Evolutionary conservation across 2,888 invertebrate species (phyloP), one percentile per base, ranked within the genome.

Genomic region (Buathra laborator): DNA sequence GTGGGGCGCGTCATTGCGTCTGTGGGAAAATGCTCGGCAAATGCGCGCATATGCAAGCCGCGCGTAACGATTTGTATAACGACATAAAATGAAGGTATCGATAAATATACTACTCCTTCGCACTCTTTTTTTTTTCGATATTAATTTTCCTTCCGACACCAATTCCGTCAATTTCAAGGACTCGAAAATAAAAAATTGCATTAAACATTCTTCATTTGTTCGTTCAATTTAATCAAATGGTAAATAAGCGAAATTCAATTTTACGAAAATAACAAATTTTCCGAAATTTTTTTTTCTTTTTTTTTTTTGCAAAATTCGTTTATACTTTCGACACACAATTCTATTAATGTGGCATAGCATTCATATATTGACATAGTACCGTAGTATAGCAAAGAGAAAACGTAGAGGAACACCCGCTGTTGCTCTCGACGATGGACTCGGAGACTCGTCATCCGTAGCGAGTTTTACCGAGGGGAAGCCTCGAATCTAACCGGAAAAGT

Each of bases 1-100:
- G 46, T 16, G 44, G 43, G 19, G 10, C 6, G 67, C 56, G 51
- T 44, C 16, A 16, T 56, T 44, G 46, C 48, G 0, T 66, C 19
- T 29, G 48, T 51, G 62, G 67, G 68, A 79, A 79, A 78, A 78
- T 75, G 68, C 67, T 51, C 78, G 72, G 68, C 67, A n/a, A 24
- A 46, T n/a, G 32, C 32, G 32, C 46, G 59, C 32, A 43, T 19
- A 56, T 44, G 32, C 14, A 6, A 19, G 53, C 16, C 10, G 10
- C 16, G n/a, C 67, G 46, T 19, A 51, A 66, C 56, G 44, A 77
- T 62, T 78, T 83, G 78, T 44, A 78, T 74, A 29, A 62, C n/a
- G 29, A 29, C 62, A 62, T 83, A 32, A 83, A 75, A 79, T 83
- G 32, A 51, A 83, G 46, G 48, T 48, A 79, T 78, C 78, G 32